Evolutionary conservation across 2,113 vertebrate species (phyloP), one percentile per base, ranked within the genome.

Genomic region (Emydura subglobosa): DNA sequence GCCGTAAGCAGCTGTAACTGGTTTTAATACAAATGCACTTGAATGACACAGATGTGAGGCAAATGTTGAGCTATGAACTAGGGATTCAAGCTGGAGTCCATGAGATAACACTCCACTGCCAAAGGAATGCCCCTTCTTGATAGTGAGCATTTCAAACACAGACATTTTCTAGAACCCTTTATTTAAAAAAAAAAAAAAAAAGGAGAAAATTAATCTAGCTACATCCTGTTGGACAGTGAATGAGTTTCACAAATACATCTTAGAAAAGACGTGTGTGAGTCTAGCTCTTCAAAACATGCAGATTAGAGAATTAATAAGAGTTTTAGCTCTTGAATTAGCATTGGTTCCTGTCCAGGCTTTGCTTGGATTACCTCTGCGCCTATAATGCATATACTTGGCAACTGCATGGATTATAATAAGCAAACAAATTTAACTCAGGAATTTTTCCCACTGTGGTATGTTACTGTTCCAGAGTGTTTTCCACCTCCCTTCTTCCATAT

Each of bases 11-110:
- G 27, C 31, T 80, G 42, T 95, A 78, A 79, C 76, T 83, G 2
- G 42, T 53, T 85, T 92, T 80, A 95, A 91, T 91, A 85, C 91
- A 86, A 88, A 92, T 80, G 50, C 74, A 39, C 22, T 34, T 50
- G 42, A 86, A 54, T 79, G 81, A 91, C 34, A 82, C 88, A 92
- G 57, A 88, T 97, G 87, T 90, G 87, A 82, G 39, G 78, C 93
- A 96, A 97, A 97, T 83, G 86, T 44, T 84, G 96, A 82, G 51
- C 53, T 76, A 79, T 86, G 10, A 54, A 34, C 51, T 34, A 19
- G 80, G 74, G 74, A 88, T 5, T 81, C 86, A 86, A 65, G 21
- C 79, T 94, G 89, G 22, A 91, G 81, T 81, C 80, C 84, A 61
- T 59, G 61, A 93, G 90, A 57, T 89, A 88, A 80, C 0, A 1